Evolutionary conservation across 1,140 invertebrate species (phyloP), one percentile per base, ranked within the genome.

Genomic region (Trialeurodes vaporariorum): DNA sequence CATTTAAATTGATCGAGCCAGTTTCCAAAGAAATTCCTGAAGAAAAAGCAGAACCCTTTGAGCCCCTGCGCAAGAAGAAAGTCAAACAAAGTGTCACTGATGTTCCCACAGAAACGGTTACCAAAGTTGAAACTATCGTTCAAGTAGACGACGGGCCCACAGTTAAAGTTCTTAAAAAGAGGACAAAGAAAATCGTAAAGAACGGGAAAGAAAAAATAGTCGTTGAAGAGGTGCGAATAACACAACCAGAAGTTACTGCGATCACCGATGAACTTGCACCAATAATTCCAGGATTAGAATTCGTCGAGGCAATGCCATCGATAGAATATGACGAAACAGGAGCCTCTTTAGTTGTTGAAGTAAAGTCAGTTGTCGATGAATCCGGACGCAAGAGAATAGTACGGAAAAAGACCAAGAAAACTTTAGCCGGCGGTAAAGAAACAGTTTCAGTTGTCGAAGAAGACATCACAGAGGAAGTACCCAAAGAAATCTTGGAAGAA

Each of bases 31-130:
- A 49, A 49, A 49, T 17, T 5, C 34, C 34, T 17, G 5, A 49
- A n/a, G 59, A 69, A 68, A 66, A 11, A 61, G 27, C 40, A 62
- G 63, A 69, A 69, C 58, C 49, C 24, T 25, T 65, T 34, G 24
- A 64, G 12, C 11, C 25, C 12, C 25, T 5, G 5, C 12, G 21
- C 2, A 2, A 64, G n/a, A 64, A n/a, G n/a, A 64, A n/a, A 21
- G 23, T 11, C 11, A 25, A 9, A 64, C 13, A 64, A 64, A 21
- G 17, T 27, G 63, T 23, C 5, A 26, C 22, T 24, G 64, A 1
- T 65, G 64, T 25, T 25, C 13, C 25, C 26, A n/a, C 21, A 64
- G 23, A 23, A 27, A 2, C 25, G 21, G 25, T 25, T 12, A 27
- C 13, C 12, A 49, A 49, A 17, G 17, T 49, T 9, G 34, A 49